These are phyloP conservation scores for Mirza zaza DNA, from an alignment of 2,113 vertebrate genomes.

Conservation along the genomic window DNA sequence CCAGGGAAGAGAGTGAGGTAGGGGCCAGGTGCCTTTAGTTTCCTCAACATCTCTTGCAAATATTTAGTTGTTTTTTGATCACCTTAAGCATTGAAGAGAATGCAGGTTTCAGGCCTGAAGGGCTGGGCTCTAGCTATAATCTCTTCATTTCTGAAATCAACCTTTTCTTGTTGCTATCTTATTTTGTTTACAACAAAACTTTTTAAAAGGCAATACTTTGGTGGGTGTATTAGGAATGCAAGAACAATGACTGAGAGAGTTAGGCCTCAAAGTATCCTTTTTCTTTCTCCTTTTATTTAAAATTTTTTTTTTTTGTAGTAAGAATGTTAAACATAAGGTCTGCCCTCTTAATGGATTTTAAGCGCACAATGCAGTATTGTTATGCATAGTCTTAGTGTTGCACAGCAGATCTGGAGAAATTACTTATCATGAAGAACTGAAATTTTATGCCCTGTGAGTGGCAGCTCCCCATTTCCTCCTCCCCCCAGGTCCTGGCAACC, in stretches of 20 bases:
- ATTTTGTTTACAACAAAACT: not conserved
- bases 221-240: not conserved
- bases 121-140: not conserved
- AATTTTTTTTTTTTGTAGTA: not conserved
- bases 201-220: not conserved
- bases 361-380: not conserved
- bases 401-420: not conserved
- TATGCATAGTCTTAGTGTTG: too few relatives aligned
- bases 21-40: not conserved
- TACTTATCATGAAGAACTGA: not conserved
- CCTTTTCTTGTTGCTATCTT: not conserved
- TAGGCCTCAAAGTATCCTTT: not conserved
- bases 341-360: not conserved
- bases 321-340: not conserved
- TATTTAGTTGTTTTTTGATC: not conserved
- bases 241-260: not conserved
- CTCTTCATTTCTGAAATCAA: not conserved
- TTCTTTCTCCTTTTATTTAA: not conserved
- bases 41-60: not conserved
- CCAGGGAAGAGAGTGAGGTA: too few relatives aligned
- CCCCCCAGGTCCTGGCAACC: too few relatives aligned
- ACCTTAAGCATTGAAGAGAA: not conserved
- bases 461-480: too few relatives aligned
- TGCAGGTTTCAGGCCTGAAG: not conserved
- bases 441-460: not conserved